Base-by-base conservation (phyloP, 1,140 invertebrate species). In the Lepidotrigona ventralis region DNA sequence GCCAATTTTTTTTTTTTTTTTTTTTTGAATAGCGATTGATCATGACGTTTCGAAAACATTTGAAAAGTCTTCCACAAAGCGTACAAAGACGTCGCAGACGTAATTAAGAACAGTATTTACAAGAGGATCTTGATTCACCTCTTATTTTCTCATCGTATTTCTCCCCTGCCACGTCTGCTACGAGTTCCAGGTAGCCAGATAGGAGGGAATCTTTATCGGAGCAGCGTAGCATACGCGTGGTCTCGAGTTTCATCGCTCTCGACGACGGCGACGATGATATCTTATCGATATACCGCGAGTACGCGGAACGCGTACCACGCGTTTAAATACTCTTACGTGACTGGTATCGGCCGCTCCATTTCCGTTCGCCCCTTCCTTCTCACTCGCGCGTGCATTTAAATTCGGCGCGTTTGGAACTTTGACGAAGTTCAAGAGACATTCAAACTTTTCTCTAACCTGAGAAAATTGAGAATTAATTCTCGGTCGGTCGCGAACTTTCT, bases 231-330 rank as follows among this genome's bases (percentile, higher is more conserved):
- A 56, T 58, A 74, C 19, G 73, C 54, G 23, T 58, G 72, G 29
- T 81, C 63, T 86, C 70, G 73, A 51, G 51, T 87, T 87, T 81
- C 85, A 71, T 81, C 85, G 77, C 75, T 39, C 80, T 64, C 58
- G 74, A 46, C 78, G 15, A 63, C 76, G 79, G 80, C 58, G 73
- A 29, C 78, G 15, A 63, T 76, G 79, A 84, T 78, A 86, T 81
- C 85, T 88, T 86, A 88, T 88, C 86, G 81, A 87, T 81, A 58
- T 46, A 46, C 39, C 15, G 53, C 33, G 19, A 58, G 46, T 86
- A 85, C 75, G 71, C 58, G 60, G 80, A 76, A 85, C 39, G 75
- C 78, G 58, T 75, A 19, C 56, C 3, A 64, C 19, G 56, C 70
- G 74, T 85, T 82, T 14, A 82, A 46, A 85, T 73, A 68, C 58